Base-by-base conservation (phyloP, 2,113 vertebrate genomes). In the Brevimyrus niger region DNA sequence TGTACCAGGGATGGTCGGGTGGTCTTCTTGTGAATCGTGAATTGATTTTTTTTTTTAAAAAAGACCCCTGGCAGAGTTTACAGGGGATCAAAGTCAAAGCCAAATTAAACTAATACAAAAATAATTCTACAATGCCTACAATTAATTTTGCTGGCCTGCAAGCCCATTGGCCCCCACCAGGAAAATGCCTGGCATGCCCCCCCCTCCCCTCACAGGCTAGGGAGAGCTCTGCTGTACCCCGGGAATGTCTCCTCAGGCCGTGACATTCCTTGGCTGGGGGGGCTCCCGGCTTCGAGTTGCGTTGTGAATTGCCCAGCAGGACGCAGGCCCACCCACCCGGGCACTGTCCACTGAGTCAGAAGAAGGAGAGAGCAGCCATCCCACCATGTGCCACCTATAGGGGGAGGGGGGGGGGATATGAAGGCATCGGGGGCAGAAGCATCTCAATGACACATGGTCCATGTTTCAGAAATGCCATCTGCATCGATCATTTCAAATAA, bases 191-290 rank as follows among this genome's bases (percentile, higher is more conserved):
- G 10, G 3, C 13, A 13, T 31, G 61, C 27, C 55, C 55, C 0
- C 2, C 58, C 58, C 58, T 2, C 1, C 55, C 55, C 61, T 5
- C 3, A 69, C 61, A 31, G 10, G 61, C n/a, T 13, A 31, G 61
- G 61, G 61, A 13, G 61, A 69, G 61, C n/a, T 69, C 76, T n/a
- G 8, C 83, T 90, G 15, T 38, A 1, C 84, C 17, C 17, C 17
- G 87, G 90, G 94, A 96, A 96, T 96, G 92, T 95, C 19, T 46
- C 89, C 90, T 82, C 87, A 69, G 86, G 11, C 58, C 91, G 94
- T 58, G 27, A 96, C 92, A 96, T 96, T 96, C 94, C 94, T 94
- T 94, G 90, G 76, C 87, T 42, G 46, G 13, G 47, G 47, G 0
- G 61, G 89, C 65, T 50, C 38, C 19, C 0, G 61, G 69, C 23